Conservation (phyloP, 2,797 vertebrate genomes). For the Psittacula echo region DNA sequence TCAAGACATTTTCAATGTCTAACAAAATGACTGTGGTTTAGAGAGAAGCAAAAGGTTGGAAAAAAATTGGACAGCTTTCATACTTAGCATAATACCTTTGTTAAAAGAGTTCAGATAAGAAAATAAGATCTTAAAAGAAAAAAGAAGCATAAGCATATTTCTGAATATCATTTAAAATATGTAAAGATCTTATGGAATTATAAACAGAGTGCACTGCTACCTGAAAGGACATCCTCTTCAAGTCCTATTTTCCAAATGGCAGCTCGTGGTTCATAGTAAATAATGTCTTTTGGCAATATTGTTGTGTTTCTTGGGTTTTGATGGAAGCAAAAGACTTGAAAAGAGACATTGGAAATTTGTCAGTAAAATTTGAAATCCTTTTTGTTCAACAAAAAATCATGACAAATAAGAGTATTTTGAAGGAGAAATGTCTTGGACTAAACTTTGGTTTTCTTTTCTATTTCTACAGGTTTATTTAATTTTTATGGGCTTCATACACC, state of each 20-base stretch:
- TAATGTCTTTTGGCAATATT: background rate
- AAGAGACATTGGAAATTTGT: background rate
- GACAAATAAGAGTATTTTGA: background rate
- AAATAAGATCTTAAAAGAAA: constrained; percentile 62
- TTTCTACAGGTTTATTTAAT: background rate
- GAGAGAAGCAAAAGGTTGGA: constrained; percentile 86
- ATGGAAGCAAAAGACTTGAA: background rate
- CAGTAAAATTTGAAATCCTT: background rate
- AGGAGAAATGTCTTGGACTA: background rate
- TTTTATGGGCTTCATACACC: background rate
- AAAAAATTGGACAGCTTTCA: constrained; percentile 82
- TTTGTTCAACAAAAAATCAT: background rate
- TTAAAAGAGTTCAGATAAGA: constrained; percentile 80
- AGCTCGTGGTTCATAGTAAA: background rate
- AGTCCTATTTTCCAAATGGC: constrained; percentile 12
- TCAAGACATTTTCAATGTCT: constrained; percentile 99
- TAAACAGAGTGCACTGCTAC: background rate
- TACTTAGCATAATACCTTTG: constrained; percentile 81
- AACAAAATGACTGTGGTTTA: constrained; percentile 97
- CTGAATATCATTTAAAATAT: constrained; percentile 71
- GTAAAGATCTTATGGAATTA: constrained; percentile 69
- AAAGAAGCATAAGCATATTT: constrained; percentile 71
- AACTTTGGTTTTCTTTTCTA: background rate
- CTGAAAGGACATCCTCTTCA: constrained; percentile 1
- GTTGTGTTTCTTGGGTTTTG: background rate